These are phyloP conservation scores for Drosophila kokeensis DNA, from an alignment of 2,888 invertebrate genomes.

Conservation along the genomic window DNA sequence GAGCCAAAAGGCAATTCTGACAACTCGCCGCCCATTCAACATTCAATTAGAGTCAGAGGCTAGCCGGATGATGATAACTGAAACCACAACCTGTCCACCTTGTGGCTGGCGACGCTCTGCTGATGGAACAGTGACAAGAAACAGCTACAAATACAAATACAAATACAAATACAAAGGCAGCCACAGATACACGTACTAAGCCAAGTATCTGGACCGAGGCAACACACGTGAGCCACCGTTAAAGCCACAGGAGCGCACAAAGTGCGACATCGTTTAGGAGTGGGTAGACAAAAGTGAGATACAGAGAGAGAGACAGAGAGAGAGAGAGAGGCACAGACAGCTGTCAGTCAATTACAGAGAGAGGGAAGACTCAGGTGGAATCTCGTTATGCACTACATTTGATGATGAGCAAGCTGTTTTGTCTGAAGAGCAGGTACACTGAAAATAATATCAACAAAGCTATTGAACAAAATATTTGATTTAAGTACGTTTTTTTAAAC, in stretches of 20 bases:
- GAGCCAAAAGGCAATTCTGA: slow-evolving; percentile 32
- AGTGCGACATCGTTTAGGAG: slow-evolving; percentile 26
- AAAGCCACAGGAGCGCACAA: slow-evolving; percentile 45
- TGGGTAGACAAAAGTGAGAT: slow-evolving; percentile 6
- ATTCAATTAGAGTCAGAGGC: slow-evolving; percentile 39
- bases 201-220: slow-evolving; percentile 19
- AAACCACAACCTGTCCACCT: slow-evolving; percentile 65
- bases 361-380: slow-evolving; percentile 1
- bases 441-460: background rate
- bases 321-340: background rate
- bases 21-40: slow-evolving; percentile 19
- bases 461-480: background rate
- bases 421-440: background rate
- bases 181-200: slow-evolving; percentile 7
- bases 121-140: slow-evolving; percentile 60
- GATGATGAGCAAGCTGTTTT: slow-evolving; percentile 10
- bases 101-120: slow-evolving; percentile 40
- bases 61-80: slow-evolving; percentile 27
- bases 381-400: slow-evolving; percentile 19
- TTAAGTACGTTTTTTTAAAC: background rate
- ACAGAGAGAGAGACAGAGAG: background rate
- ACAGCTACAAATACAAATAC: slow-evolving; percentile 16
- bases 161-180: slow-evolving; percentile 7
- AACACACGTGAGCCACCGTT: slow-evolving; percentile 45
- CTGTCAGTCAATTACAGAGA: background rate